A percentile compares a stretch with the other conserved stretches of the same genome.
These are phyloP conservation scores for Hydractinia echinata DNA, from an alignment of 30 jellyfish, hydroid and myxozoan genomes.

Conservation along the genomic window DNA sequence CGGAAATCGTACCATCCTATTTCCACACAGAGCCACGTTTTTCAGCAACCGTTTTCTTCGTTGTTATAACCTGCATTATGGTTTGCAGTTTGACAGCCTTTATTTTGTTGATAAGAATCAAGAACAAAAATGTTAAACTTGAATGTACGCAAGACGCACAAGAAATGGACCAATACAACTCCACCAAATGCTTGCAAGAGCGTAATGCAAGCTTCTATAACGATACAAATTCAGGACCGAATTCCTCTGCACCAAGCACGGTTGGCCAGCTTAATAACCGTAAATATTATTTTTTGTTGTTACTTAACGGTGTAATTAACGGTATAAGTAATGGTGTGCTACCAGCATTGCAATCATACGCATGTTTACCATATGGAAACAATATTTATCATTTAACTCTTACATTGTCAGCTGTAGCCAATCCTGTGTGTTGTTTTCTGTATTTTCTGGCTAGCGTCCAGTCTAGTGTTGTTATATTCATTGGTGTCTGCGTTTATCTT, in stretches of 20 bases:
- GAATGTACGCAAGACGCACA: background rate
- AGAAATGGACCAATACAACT: background rate
- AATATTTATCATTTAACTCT: constrained; percentile 72
- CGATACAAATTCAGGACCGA: background rate
- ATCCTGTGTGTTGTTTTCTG: constrained; percentile 68
- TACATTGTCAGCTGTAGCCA: constrained; percentile 59
- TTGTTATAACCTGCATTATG: constrained; percentile 62
- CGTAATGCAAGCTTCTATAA: background rate
- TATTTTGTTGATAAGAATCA: constrained; percentile 24
- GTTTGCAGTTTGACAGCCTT: constrained; percentile 62
- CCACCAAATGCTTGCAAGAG: background rate
- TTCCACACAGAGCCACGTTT: constrained; percentile 24
- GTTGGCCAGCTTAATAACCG: background rate
- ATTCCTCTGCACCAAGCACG: background rate
- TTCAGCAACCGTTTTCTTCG: constrained; percentile 39
- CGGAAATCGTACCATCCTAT: constrained; percentile 19
- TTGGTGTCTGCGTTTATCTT: constrained; percentile 45
- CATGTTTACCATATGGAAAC: constrained; percentile 86
- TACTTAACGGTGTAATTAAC: constrained; percentile 53
- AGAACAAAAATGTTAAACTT: background rate
- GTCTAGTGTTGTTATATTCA: constrained; percentile 40
- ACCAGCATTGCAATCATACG: constrained; percentile 76
- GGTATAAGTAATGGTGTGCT: constrained; percentile 78
- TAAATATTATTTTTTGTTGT: constrained; percentile 33
- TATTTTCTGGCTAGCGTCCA: constrained; percentile 38